phyloP scores from a whole-genome alignment of 2,797 vertebrate genomes.

The Sciaenops ocellatus region DNA sequence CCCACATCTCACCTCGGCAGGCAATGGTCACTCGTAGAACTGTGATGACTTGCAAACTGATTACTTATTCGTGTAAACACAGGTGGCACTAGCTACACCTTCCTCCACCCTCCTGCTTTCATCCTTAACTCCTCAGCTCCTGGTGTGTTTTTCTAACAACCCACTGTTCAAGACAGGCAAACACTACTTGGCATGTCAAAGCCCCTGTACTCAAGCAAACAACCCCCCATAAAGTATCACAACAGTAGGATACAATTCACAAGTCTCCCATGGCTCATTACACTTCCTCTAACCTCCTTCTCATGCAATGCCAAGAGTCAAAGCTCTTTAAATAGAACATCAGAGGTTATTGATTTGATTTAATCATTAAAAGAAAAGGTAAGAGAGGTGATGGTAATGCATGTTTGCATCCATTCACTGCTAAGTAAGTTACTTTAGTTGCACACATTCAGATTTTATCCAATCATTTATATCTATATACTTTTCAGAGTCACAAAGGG shows the following conservation, averaged over 20 bases:
- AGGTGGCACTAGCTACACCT: conserved; percentile 59
- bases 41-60: conserved; percentile 32
- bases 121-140: conserved; percentile 29
- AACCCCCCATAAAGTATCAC: conserved; percentile 53
- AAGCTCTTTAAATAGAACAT: conserved; percentile 55
- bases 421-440: no score
- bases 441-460: background rate
- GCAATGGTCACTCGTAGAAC: no score
- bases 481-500: background rate
- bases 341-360: conserved; percentile 67
- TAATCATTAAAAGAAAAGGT: conserved; percentile 49
- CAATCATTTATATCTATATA: background rate
- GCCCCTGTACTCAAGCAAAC: conserved; percentile 46
- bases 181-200: conserved; percentile 46
- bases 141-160: conserved; percentile 58
- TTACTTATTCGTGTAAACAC: conserved; percentile 61
- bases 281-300: conserved; percentile 42
- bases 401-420: no score
- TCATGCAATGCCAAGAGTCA: conserved; percentile 34
- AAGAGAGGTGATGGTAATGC: conserved; percentile 14
- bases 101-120: conserved; percentile 42
- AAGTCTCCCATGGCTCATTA: conserved; percentile 53
- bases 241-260: conserved; percentile 61
- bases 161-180: conserved; percentile 50
- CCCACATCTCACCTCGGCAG: no score